Percentiles rank a stretch among this genome's conserved stretches.
Evolutionary conservation across 2,797 vertebrate species (phyloP).

Genomic region (Morelia viridis): DNA sequence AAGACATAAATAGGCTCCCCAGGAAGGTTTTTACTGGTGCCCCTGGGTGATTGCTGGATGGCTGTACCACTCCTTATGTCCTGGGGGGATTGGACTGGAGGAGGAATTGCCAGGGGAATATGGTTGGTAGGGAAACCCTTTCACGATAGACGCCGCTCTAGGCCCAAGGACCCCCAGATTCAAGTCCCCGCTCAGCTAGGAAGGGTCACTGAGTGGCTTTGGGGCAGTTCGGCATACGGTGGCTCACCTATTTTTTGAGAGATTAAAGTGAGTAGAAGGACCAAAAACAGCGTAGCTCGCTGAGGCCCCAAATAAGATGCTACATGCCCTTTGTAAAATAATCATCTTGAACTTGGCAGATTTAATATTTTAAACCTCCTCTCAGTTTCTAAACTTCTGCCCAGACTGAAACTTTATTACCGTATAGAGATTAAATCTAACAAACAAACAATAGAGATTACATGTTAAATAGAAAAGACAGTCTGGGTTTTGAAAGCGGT

Average conservation of each 20-base stretch:
- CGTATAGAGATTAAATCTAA: not conserved
- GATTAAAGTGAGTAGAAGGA: not conserved
- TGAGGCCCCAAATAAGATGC: not conserved
- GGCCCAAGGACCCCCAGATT: not conserved
- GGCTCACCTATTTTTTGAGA: not conserved
- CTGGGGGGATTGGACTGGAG: not conserved
- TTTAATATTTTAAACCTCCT: not conserved
- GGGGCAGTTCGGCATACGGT: not conserved
- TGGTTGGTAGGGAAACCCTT: not conserved
- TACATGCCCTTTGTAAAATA: not conserved
- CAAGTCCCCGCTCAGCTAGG: not conserved
- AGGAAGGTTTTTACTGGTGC: not conserved
- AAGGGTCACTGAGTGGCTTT: not conserved
- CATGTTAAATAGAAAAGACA: not conserved
- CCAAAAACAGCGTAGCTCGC: not conserved
- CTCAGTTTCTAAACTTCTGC: not conserved
- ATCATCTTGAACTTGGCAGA: too few species aligned
- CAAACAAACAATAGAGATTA: not conserved
- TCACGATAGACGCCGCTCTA: not conserved
- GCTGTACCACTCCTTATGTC: not conserved
- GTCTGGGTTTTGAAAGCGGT: not conserved
- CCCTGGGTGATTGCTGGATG: not conserved
- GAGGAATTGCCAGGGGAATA: not conserved
- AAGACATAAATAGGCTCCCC: not conserved
- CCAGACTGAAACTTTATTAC: not conserved